Base-by-base conservation (phyloP, 2,888 invertebrate genomes). In the Mystacides longicornis region DNA sequence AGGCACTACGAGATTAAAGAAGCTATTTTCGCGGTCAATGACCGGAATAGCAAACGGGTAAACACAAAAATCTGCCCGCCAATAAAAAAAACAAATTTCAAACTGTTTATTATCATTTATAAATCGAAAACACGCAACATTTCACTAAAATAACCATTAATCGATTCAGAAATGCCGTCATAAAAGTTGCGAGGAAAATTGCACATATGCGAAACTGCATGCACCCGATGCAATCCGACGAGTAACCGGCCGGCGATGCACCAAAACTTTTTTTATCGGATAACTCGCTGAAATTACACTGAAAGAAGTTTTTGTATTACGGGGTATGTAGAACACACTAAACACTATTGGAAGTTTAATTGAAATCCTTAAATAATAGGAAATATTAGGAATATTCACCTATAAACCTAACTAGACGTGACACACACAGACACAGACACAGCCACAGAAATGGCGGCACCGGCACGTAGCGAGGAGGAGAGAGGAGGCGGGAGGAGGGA, bases 361-460 rank as follows among this genome's bases (percentile, higher is more conserved):
- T 51, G 51, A 18, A 51, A 57, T 52, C 20, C 5, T 51, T 54
- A 54, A 33, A 51, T 23, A 48, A 57, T 53, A 54, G 51, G 22
- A 54, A 49, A 57, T 51, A 54, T 46, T 71, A 69, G 71, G 72
- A 73, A 77, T 75, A 75, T 76, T 78, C 78, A 78, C 78, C 78
- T 78, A 77, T 37, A 75, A 78, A 77, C 78, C 78, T 78, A 76
- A 75, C 75, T 77, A 77, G 73, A 74, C 75, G 76, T 74, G 75
- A 75, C 77, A 77, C 75, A 54, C 78, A 78, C 77, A 81, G 81
- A 81, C 37, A 37, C 37, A 37, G 37, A 74, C 75, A 75, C 77
- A 77, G 76, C 52, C 78, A 78, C 77, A 81, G 81, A 81, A 82
- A 82, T 82, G 81, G 82, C 82, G 82, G 81, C 80, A 79, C 75